Evolutionary conservation across 2,888 invertebrate species (phyloP), one percentile per base, ranked within the genome.

Genomic region (Sisyra terminalis): DNA sequence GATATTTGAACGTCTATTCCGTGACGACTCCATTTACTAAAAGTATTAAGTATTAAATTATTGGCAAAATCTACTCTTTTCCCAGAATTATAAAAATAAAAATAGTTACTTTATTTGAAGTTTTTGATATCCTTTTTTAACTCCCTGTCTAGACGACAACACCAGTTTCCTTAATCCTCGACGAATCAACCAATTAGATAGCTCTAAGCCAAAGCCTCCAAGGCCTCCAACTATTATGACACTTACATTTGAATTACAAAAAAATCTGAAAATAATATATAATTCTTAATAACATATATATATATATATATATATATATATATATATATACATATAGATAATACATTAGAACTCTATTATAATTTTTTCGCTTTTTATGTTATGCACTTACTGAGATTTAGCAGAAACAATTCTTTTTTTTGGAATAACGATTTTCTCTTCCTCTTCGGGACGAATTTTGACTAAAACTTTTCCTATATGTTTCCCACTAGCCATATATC

Each of bases 151-250:
- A 0, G 90, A 89, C 0, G 82, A 84, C 0, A 93, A 67, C 2
- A 92, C 70, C 9, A 93, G 52, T 48, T 82, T 79, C 50, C 66
- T 72, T 0, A 82, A 89, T 0, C 90, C 92, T 47, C 92, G 71
- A 40, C 83, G 59, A 39, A 89, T 71, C 52, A 96, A 64, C 87
- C 88, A 90, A 53, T 88, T 82, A 1, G 80, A 77, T 39, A 93
- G 60, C 59, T 94, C 93, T 39, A 94, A 65, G 4, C 93, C 94
- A 55, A 94, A 88, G 0, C 93, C 93, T 35, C 94, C 94, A 1
- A 94, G 68, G 35, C 93, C 92, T 9, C 85, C 84, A 1, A 78
- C 67, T 3, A 84, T 69, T 0, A 84, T 53, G 62, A 84, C 73
- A 8, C 68, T 46, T 54, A 65, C 51, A 50, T 67, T 56, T 14